Conservation (phyloP, 2,888 invertebrate genomes). For the Augiades crinisus region DNA sequence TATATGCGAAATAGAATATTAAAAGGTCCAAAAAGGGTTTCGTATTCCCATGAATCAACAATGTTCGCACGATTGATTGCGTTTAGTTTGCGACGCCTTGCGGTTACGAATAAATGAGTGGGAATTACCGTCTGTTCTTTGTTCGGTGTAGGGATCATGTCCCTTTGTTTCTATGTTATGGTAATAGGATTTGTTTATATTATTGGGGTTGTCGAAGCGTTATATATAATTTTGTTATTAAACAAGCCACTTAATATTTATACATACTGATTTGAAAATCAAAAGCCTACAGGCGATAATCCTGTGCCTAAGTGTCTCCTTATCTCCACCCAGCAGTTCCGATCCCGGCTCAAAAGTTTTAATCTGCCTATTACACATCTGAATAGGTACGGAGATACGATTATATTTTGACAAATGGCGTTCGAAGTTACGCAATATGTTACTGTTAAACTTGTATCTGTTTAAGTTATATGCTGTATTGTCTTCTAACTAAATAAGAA, state of each 20-base stretch:
- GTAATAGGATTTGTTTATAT: too few relatives aligned
- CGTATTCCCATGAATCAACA: conserved; percentile 1
- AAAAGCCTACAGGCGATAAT: conserved; percentile 1
- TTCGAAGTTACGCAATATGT: not conserved
- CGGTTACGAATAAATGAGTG: not conserved
- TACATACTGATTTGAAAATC: not conserved
- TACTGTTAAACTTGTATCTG: not conserved
- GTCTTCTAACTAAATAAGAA: too few relatives aligned
- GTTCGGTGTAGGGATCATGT: too few relatives aligned
- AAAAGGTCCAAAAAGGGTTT: conserved; percentile 5
- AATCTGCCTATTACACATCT: not conserved
- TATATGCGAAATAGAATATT: conserved; percentile 20
- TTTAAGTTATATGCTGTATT: too few relatives aligned
- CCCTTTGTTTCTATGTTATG: too few relatives aligned
- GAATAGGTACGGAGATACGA: not conserved
- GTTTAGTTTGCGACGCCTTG: not conserved
- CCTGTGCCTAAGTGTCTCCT: conserved; percentile 9
- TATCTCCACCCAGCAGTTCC: not conserved
- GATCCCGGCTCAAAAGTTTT: conserved; percentile 3
- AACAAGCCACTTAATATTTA: not conserved
- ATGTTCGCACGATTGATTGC: conserved; percentile 4
- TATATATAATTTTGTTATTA: too few relatives aligned
- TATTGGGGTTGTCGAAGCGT: too few relatives aligned
- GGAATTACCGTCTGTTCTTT: too few relatives aligned
- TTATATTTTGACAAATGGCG: conserved; percentile 1